Percentiles rank a stretch among this genome's conserved stretches.
Conservation (phyloP, 2,113 vertebrate genomes). For the Channa argus region DNA sequence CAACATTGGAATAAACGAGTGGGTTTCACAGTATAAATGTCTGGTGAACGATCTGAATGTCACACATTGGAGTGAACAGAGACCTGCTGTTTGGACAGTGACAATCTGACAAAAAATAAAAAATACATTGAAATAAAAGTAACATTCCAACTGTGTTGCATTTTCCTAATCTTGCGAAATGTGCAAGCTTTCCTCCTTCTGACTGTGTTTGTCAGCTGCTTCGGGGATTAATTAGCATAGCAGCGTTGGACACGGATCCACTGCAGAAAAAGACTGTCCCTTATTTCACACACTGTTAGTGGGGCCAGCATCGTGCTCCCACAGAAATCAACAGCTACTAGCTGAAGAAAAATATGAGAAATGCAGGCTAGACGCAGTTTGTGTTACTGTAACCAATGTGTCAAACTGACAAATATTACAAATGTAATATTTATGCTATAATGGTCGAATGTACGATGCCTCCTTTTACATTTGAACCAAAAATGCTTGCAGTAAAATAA, state of each 20-base stretch:
- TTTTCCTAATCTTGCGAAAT: slow-evolving; percentile 55
- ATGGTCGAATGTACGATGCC: no score
- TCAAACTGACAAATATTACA: not conserved
- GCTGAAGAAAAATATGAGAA: not conserved
- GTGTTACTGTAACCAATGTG: not conserved
- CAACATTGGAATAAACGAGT: slow-evolving; percentile 26
- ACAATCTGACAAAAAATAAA: slow-evolving; percentile 39
- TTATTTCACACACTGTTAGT: slow-evolving; percentile 24
- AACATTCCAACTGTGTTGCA: slow-evolving; percentile 47
- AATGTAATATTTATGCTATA: not conserved
- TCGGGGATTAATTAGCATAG: slow-evolving; percentile 60
- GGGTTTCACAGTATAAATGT: slow-evolving; percentile 29
- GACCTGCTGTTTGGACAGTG: slow-evolving; percentile 34
- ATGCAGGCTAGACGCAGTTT: not conserved
- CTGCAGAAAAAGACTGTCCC: slow-evolving; percentile 31
- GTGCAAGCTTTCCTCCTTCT: slow-evolving; percentile 19
- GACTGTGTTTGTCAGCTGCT: slow-evolving; percentile 43
- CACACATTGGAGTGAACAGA: slow-evolving; percentile 27
- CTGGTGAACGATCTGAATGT: slow-evolving; percentile 17
- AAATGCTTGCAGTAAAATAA: no score
- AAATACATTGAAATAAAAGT: no score
- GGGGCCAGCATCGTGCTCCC: not conserved
- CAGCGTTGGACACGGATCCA: slow-evolving; percentile 28
- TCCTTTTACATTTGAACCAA: no score
- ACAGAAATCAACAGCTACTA: slow-evolving; percentile 1